Conservation (phyloP, 2,797 vertebrate genomes). For the Botia almorhae region DNA sequence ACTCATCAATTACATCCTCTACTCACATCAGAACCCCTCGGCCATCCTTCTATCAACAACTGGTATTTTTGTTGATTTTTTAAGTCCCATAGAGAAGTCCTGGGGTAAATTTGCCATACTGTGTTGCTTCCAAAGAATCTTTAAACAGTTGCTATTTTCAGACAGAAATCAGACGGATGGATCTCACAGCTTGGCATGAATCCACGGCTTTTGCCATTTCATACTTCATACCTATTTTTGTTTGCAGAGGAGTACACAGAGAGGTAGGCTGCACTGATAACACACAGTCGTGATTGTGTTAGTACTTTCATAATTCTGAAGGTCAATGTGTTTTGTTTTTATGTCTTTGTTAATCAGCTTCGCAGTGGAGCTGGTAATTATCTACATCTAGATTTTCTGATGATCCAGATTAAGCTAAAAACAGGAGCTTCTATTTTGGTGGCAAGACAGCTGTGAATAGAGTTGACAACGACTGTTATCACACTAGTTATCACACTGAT, state of each 20-base stretch:
- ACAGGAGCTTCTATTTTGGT: conserved; percentile 3
- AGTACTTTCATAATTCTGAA: conserved; percentile 22
- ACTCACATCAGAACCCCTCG: neutral
- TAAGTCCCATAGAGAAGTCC: conserved; percentile 11
- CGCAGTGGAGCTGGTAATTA: neutral
- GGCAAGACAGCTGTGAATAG: conserved; percentile 4
- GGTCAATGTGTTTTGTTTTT: conserved; percentile 3
- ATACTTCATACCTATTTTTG: neutral
- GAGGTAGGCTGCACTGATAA: neutral
- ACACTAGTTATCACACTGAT: neutral
- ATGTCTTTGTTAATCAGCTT: neutral
- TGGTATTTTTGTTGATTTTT: conserved; percentile 34
- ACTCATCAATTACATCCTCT: conserved; percentile 13
- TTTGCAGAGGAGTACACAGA: neutral
- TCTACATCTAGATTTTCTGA: neutral
- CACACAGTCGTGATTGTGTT: conserved; percentile 2
- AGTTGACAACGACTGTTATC: neutral
- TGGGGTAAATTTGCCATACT: conserved; percentile 23
- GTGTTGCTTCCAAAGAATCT: conserved; percentile 1
- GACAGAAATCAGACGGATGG: neutral
- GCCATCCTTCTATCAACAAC: neutral
- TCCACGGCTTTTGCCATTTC: conserved; percentile 9
- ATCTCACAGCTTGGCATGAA: conserved; percentile 6
- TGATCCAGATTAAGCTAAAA: conserved; percentile 9
- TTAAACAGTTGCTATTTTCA: conserved; percentile 38